A percentile compares a stretch with the other conserved stretches of the same genome.
These are phyloP conservation scores for Gambusia affinis DNA, from an alignment of 2,113 vertebrate genomes.

Conservation along the genomic window DNA sequence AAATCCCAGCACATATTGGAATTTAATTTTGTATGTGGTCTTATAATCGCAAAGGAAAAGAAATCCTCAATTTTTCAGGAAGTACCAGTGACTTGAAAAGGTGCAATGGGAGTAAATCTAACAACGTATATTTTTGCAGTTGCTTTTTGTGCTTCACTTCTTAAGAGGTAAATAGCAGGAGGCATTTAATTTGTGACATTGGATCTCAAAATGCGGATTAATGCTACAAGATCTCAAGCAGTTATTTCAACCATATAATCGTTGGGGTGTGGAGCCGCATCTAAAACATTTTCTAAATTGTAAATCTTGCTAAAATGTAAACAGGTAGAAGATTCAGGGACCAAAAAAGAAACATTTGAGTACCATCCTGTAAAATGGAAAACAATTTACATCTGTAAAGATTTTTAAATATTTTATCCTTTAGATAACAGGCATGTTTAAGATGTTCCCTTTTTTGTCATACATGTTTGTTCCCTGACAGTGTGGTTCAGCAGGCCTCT, in stretches of 20 bases:
- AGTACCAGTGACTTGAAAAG: slow-evolving; percentile 41
- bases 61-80: slow-evolving; percentile 46
- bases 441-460: neutral
- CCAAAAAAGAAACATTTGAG: slow-evolving; percentile 12
- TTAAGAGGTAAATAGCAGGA: slow-evolving; percentile 17
- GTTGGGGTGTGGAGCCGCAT: neutral
- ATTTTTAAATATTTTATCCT: neutral
- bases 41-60: slow-evolving; percentile 56
- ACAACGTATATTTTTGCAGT: slow-evolving; percentile 26
- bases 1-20: slow-evolving; percentile 35
- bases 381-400: neutral
- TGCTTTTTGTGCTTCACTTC: slow-evolving; percentile 17
- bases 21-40: slow-evolving; percentile 55
- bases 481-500: slow-evolving; percentile 33
- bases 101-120: slow-evolving; percentile 19
- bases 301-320: slow-evolving; percentile 23
- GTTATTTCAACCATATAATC: neutral
- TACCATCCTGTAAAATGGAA: slow-evolving; percentile 24
- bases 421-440: neutral
- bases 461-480: slow-evolving; percentile 7
- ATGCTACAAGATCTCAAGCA: neutral
- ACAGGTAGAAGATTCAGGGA: slow-evolving; percentile 3
- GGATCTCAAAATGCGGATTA: slow-evolving; percentile 1
- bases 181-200: neutral
- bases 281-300: neutral